Conservation (phyloP, 2,888 invertebrate genomes). For the Netelia virgata region DNA sequence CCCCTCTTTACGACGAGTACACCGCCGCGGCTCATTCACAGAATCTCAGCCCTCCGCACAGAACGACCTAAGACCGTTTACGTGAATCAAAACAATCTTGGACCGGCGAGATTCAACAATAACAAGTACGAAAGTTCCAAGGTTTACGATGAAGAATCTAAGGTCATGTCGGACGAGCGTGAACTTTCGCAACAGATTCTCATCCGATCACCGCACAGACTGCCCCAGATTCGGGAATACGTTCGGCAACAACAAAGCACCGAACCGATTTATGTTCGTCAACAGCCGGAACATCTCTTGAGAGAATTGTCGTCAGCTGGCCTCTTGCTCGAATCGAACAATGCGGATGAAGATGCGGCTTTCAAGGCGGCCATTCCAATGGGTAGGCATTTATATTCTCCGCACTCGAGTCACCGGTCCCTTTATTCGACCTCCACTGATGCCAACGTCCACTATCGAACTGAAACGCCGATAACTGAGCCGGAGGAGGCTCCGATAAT, state of each 20-base stretch:
- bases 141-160: slow-evolving; percentile 78
- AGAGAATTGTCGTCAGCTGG: slow-evolving; percentile 77
- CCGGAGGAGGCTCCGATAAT: slow-evolving; percentile 76
- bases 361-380: slow-evolving; percentile 76
- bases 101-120: slow-evolving; percentile 79
- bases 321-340: slow-evolving; percentile 75
- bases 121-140: slow-evolving; percentile 76
- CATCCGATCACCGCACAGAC: slow-evolving; percentile 73
- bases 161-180: slow-evolving; percentile 77
- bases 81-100: slow-evolving; percentile 76
- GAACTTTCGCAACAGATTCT: slow-evolving; percentile 78
- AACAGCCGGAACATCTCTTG: slow-evolving; percentile 77
- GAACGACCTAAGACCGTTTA: slow-evolving; percentile 78
- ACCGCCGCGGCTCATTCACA: slow-evolving; percentile 86
- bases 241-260: slow-evolving; percentile 72
- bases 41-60: slow-evolving; percentile 74
- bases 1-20: slow-evolving; percentile 90
- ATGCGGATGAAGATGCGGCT: slow-evolving; percentile 76
- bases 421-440: slow-evolving; percentile 77
- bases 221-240: slow-evolving; percentile 75
- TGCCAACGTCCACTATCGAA: slow-evolving; percentile 80
- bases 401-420: slow-evolving; percentile 75
- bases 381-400: slow-evolving; percentile 76
- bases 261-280: slow-evolving; percentile 80
- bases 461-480: slow-evolving; percentile 78